phyloP scores from a whole-genome alignment of 2,888 invertebrate genomes.

The Drosophila tripunctata region DNA sequence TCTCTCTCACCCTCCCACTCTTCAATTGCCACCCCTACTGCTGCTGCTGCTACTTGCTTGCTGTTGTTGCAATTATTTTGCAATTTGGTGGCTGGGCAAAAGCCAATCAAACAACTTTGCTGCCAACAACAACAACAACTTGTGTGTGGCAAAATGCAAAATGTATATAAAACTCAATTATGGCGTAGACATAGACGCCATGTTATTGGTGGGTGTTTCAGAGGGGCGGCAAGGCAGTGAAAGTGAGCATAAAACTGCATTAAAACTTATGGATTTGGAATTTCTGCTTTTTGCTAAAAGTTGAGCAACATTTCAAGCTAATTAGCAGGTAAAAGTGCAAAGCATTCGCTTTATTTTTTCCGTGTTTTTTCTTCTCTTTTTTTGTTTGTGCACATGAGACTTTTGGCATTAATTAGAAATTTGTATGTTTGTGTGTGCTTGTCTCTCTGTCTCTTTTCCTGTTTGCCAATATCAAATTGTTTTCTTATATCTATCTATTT shows the following conservation, averaged over 20 bases:
- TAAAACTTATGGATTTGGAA: slow-evolving; percentile 47
- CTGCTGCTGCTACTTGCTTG: too few relatives aligned
- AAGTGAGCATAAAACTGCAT: slow-evolving; percentile 41
- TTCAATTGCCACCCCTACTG: not conserved
- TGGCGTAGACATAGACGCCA: slow-evolving; percentile 46
- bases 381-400: slow-evolving; percentile 18
- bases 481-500: slow-evolving; percentile 31
- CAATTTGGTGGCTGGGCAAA: slow-evolving; percentile 76
- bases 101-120: slow-evolving; percentile 78
- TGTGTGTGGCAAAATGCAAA: slow-evolving; percentile 65
- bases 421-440: slow-evolving; percentile 32
- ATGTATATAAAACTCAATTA: slow-evolving; percentile 72
- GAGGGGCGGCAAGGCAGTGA: not conserved
- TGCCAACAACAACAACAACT: slow-evolving; percentile 46
- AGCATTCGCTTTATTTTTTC: slow-evolving; percentile 1
- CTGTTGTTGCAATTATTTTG: slow-evolving; percentile 70
- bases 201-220: not conserved
- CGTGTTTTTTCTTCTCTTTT: not conserved
- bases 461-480: slow-evolving; percentile 59
- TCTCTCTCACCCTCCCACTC: not conserved
- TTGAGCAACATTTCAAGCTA: slow-evolving; percentile 47
- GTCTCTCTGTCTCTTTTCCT: slow-evolving; percentile 29
- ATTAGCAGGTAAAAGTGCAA: slow-evolving; percentile 38
- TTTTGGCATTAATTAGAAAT: slow-evolving; percentile 45
- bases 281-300: slow-evolving; percentile 13